These are phyloP conservation scores for Galerucella calmariensis DNA, from an alignment of 2,888 invertebrate species.

Conservation along the genomic window DNA sequence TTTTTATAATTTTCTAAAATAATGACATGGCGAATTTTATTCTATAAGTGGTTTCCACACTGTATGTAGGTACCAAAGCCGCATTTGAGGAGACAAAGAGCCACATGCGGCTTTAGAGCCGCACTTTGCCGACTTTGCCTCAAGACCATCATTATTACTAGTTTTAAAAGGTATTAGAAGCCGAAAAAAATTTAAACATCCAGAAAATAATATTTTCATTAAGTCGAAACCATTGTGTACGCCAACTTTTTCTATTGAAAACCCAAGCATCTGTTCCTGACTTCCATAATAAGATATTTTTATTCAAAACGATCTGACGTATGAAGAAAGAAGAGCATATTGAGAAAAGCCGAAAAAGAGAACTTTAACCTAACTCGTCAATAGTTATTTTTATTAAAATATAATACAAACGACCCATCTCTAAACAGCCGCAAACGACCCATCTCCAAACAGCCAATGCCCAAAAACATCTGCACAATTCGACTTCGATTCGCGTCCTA, in stretches of 20 bases:
- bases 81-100: too few species aligned
- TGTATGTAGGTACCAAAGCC: too few species aligned
- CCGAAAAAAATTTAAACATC: too few species aligned
- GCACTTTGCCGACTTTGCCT: too few species aligned
- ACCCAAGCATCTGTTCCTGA: neutral
- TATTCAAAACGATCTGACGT: neutral
- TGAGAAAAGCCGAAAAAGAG: slow-evolving; percentile 5
- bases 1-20: too few species aligned
- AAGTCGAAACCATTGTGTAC: too few species aligned
- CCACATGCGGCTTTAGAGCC: too few species aligned
- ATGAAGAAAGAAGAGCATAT: neutral
- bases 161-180: too few species aligned
- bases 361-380: slow-evolving; percentile 9
- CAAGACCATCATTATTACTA: too few species aligned
- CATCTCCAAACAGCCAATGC: slow-evolving; percentile 17
- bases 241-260: neutral
- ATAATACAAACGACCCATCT: slow-evolving; percentile 21
- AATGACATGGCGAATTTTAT: too few species aligned
- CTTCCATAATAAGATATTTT: neutral
- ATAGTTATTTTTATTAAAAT: slow-evolving; percentile 28
- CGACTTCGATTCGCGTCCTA: slow-evolving; percentile 46
- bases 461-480: slow-evolving; percentile 37
- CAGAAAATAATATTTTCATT: too few species aligned
- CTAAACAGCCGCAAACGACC: slow-evolving; percentile 1
- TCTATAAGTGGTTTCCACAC: too few species aligned